Base-by-base conservation (phyloP, 2,797 vertebrate genomes). In the Prunella strophiata region DNA sequence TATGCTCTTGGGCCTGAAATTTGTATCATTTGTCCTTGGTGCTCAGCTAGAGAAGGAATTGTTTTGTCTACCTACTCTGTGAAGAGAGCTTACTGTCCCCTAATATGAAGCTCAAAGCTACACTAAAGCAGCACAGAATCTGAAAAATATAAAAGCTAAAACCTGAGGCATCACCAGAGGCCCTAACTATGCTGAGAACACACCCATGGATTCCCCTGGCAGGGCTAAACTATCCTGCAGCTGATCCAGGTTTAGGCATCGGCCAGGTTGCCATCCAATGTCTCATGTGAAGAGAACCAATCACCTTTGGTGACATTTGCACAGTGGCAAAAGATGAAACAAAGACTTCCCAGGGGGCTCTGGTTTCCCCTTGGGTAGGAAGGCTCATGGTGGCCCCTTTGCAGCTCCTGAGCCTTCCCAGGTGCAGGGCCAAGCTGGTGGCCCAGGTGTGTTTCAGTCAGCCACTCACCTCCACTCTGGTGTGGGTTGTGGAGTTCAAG, bases 371-470 rank as follows among this genome's bases (percentile, higher is more conserved):
- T 2, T 3, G 13, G 2, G 7, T 3, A 7, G 55, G 38, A 3
- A 11, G 16, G 22, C 16, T 29, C 6, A 2, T 12, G 11, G 11
- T 3, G 4, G 5, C 7, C 16, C 8, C 22, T 16, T 63, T 29
- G 21, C 4, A 3, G 17, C 3, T 2, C 36, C 17, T 34, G 42
- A 20, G 9, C 3, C 3, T 9, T 7, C 43, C n/a, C 7, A 5
- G 34, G 34, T 8, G 4, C 7, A 25, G 58, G 13, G 21, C 29
- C 19, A 18, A 30, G 30, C 66, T 29, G 6, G 4, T 9, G 70
- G 75, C 36, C 36, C 13, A n/a, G 43, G 19, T 0, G 2, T 21
- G 1, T 10, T 30, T 38, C 66, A 51, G 30, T 4, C 18, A 47
- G 43, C 14, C 32, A 16, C 25, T 71, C 16, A 13, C 54, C 57